Conservation (phyloP, 1,140 invertebrate species). For the Zaprionus kolodkinae region DNA sequence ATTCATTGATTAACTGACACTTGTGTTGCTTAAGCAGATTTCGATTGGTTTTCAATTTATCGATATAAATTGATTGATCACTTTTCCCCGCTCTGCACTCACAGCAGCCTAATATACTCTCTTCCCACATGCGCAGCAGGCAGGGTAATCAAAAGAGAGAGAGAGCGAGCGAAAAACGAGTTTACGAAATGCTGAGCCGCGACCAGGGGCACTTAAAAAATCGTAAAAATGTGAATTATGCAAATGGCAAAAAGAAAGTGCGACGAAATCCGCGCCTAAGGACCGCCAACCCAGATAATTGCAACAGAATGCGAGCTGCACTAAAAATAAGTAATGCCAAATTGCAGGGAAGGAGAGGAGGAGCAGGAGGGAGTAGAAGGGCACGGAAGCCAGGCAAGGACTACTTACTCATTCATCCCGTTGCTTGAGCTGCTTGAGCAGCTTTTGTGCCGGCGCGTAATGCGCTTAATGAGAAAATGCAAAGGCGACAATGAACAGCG, state of each 20-base stretch:
- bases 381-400: slow-evolving; percentile 12
- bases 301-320: slow-evolving; percentile 63
- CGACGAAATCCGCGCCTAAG: slow-evolving; percentile 72
- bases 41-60: too few species aligned
- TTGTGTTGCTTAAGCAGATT: too few species aligned
- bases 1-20: too few species aligned
- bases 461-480: slow-evolving; percentile 79
- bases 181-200: slow-evolving; percentile 19
- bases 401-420: slow-evolving; percentile 39
- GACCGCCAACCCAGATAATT: slow-evolving; percentile 63
- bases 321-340: slow-evolving; percentile 55
- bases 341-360: slow-evolving; percentile 41
- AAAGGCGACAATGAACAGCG: slow-evolving; percentile 73
- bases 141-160: neutral
- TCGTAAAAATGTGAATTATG: slow-evolving; percentile 76
- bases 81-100: too few species aligned
- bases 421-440: slow-evolving; percentile 36
- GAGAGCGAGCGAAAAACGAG: neutral
- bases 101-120: neutral
- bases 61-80: neutral
- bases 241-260: slow-evolving; percentile 56
- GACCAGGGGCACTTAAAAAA: slow-evolving; percentile 64
- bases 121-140: neutral
- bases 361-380: too few species aligned
- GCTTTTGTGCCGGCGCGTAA: slow-evolving; percentile 64